These are phyloP conservation scores for Philaethria dido DNA, from an alignment of 2,888 invertebrate species.

Conservation along the genomic window DNA sequence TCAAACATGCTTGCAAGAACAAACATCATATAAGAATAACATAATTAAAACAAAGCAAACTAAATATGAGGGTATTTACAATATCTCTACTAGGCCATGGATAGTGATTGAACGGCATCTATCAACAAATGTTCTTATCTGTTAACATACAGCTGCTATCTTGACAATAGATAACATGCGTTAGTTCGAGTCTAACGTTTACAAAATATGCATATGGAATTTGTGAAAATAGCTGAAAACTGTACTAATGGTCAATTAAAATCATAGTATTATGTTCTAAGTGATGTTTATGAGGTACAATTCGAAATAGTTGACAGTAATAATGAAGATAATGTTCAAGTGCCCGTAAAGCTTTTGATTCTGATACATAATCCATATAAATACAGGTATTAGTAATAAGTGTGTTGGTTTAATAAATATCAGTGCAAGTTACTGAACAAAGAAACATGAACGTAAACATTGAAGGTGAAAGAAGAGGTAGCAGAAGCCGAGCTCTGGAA, in stretches of 20 bases:
- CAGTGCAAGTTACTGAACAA: neutral
- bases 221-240: conserved; percentile 6
- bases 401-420: neutral
- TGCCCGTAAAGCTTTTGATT: conserved; percentile 17
- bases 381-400: conserved; percentile 15
- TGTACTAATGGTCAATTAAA: neutral
- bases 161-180: conserved; percentile 50
- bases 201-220: conserved; percentile 38
- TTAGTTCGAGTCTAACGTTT: conserved; percentile 49
- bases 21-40: neutral
- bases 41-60: neutral
- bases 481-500: conserved; percentile 64
- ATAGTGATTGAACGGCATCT: conserved; percentile 51
- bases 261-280: neutral
- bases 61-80: conserved; percentile 12
- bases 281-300: neutral
- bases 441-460: conserved; percentile 23
- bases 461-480: conserved; percentile 55
- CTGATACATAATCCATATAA: conserved; percentile 7
- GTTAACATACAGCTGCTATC: conserved; percentile 61
- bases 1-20: too few species aligned
- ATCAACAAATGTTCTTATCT: conserved; percentile 58
- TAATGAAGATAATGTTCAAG: conserved; percentile 10
- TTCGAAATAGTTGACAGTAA: neutral
- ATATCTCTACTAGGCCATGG: conserved; percentile 49